Evolutionary conservation across 2,888 invertebrate species (phyloP), one percentile per base, ranked within the genome.

Genomic region (Mimumesa dahlbomi): DNA sequence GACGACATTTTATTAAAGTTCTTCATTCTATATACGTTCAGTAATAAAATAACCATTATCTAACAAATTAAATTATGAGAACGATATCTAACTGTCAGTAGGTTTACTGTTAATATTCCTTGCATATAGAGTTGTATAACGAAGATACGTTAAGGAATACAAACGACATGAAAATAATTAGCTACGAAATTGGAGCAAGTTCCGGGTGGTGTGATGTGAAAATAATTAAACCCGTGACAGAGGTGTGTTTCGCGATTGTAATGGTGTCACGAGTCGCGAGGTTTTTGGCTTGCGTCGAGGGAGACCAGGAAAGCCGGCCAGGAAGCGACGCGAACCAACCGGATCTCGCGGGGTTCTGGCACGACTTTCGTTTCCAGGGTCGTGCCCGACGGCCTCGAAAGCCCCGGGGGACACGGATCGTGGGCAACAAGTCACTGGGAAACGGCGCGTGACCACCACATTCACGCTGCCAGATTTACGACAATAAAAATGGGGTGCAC

Each of bases 381-480:
- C 63, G 66, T 70, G 59, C 52, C 53, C 63, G 66, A 52, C 57
- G 53, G 65, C 62, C 71, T 65, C 70, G 66, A 73, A 75, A 64
- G 18, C n/a, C 58, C 68, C 48, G 64, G 70, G 75, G 79, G 79
- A 81, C 73, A 82, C 59, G 84, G 79, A 75, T 77, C 70, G 74
- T 73, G 68, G 79, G 81, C 80, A 82, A 77, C 80, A 82, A 80
- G 82, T 83, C 81, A 79, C 68, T 66, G 77, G 75, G 81, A 79
- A 81, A 82, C 79, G 77, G 77, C 79, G 80, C 81, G 79, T 81
- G 77, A 75, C 77, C 73, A 49, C 43, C 64, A 56, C 68, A 61
- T 71, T 78, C 73, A 58, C 57, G 57, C 64, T 63, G 69, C 67
- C 61, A 67, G 73, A 75, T 75, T 73, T 76, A 77, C 67, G 79